Base-by-base conservation (phyloP, 2,797 vertebrate species). In the Phataginus tricuspis region DNA sequence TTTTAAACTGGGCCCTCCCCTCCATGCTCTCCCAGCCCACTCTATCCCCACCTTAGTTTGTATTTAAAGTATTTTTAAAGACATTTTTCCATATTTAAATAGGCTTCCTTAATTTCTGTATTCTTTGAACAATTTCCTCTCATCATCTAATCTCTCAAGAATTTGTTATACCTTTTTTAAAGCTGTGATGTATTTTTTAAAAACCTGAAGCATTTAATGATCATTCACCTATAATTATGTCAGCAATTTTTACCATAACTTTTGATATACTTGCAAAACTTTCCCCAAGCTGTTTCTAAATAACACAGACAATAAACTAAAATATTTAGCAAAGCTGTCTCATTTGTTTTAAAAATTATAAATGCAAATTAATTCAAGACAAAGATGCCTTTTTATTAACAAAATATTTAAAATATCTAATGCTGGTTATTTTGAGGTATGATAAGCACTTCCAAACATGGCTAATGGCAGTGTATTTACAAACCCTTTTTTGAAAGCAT, bases 221-320 rank as follows among this genome's bases (percentile, higher is more conserved):
- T 64, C 23, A 61, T 57, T 86, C 82, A 69, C 42, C 64, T 86
- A 31, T n/a, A 86, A 86, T 75, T 77, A 91, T 68, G 3, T 91
- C 53, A 94, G 77, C 45, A 78, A 31, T 53, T 69, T 95, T 91
- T 87, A 90, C 51, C n/a, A 55, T 71, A 71, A 82, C 31, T 94
- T 91, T 91, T 69, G 7, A 75, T 45, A 27, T 69, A 91, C 87
- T 69, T 90, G 25, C 31, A 90, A 90, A 94, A 71, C 21, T 77
- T 29, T 21, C 80, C 37, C 63, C 14, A 75, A 75, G 31, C 31
- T 77, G 25, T 69, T 87, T 87, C 84, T 87, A 63, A 83, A 68
- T 78, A 34, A 83, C 55, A 63, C 11, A 83, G 45, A 45, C 14
- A 77, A 75, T 66, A 93, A 87, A 31, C 21, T 91, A 49, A 87